Evolutionary conservation across 53 echinoderm and acorn worm genomes (phyloP).

Genomic region (Arbacia lixula): DNA sequence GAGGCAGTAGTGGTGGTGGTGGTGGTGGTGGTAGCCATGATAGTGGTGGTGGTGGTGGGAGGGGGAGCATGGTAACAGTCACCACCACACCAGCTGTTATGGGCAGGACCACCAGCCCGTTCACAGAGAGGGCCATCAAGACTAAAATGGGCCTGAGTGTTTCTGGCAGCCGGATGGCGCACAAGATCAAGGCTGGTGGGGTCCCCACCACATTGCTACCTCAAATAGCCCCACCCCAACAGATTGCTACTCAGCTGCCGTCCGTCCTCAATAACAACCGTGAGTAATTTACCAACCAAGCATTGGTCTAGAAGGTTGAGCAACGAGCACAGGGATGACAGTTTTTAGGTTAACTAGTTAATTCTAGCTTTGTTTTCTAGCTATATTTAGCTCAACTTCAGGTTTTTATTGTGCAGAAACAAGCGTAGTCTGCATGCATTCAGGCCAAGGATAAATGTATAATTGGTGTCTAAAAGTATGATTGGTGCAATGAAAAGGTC

Average conservation of each 20-base stretch:
- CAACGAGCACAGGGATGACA: too few relatives aligned
- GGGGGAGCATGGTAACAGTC: constrained; percentile 38
- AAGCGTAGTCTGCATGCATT: too few relatives aligned
- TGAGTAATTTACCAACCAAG: constrained; percentile 11
- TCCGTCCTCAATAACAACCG: constrained; percentile 68
- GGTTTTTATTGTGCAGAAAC: too few relatives aligned
- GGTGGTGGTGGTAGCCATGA: neutral
- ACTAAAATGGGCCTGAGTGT: constrained; percentile 58
- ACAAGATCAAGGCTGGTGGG: constrained; percentile 77
- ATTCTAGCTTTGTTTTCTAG: too few relatives aligned
- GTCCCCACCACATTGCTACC: constrained; percentile 25
- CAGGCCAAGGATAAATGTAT: too few relatives aligned
- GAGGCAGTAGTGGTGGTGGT: constrained; percentile 1
- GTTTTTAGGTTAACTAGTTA: too few relatives aligned
- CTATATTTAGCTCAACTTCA: too few relatives aligned
- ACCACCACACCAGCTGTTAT: constrained; percentile 57
- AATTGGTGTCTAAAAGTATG: too few relatives aligned
- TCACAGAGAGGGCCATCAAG: constrained; percentile 69
- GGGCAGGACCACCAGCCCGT: constrained; percentile 75
- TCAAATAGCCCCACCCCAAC: constrained; percentile 40
- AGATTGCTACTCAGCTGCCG: constrained; percentile 77
- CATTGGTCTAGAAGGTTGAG: too few relatives aligned
- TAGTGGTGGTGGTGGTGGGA: constrained; percentile 34
- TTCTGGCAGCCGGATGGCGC: constrained; percentile 70
- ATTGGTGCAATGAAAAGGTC: too few relatives aligned